These are phyloP conservation scores for Stenodema calcarata DNA, from an alignment of 2,888 invertebrate species.

Conservation along the genomic window DNA sequence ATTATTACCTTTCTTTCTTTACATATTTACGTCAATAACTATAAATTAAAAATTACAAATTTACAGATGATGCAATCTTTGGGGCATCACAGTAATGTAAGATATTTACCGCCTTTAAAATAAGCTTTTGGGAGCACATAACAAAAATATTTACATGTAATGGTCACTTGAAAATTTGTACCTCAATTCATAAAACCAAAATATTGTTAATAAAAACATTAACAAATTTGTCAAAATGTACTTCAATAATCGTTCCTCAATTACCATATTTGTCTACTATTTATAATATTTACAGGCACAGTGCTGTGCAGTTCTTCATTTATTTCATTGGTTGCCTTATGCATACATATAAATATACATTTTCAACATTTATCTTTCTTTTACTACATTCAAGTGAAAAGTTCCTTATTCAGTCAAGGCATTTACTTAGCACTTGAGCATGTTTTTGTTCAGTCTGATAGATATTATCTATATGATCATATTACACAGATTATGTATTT, in stretches of 20 bases:
- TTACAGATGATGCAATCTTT: slow-evolving; percentile 29
- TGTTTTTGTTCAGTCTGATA: slow-evolving; percentile 3
- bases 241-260: not conserved
- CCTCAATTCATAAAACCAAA: slow-evolving; percentile 9
- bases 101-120: slow-evolving; percentile 26
- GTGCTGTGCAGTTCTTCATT: not conserved
- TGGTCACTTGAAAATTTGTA: slow-evolving; percentile 23
- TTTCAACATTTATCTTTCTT: not conserved
- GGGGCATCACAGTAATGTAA: not conserved
- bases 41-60: slow-evolving; percentile 43
- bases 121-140: slow-evolving; percentile 1
- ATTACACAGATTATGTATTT: not conserved
- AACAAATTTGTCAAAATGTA: not conserved
- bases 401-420: not conserved
- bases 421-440: not conserved
- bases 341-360: not conserved
- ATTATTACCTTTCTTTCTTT: slow-evolving; percentile 9
- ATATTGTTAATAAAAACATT: not conserved
- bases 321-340: not conserved
- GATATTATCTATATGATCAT: not conserved
- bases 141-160: slow-evolving; percentile 40
- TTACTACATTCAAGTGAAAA: not conserved
- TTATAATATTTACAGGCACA: slow-evolving; percentile 31
- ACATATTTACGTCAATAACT: slow-evolving; percentile 13
- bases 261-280: not conserved